A percentile compares a stretch with the other conserved stretches of the same genome.
These are phyloP conservation scores for Micrastur ruficollis DNA, from an alignment of 2,797 vertebrate species.

Conservation along the genomic window DNA sequence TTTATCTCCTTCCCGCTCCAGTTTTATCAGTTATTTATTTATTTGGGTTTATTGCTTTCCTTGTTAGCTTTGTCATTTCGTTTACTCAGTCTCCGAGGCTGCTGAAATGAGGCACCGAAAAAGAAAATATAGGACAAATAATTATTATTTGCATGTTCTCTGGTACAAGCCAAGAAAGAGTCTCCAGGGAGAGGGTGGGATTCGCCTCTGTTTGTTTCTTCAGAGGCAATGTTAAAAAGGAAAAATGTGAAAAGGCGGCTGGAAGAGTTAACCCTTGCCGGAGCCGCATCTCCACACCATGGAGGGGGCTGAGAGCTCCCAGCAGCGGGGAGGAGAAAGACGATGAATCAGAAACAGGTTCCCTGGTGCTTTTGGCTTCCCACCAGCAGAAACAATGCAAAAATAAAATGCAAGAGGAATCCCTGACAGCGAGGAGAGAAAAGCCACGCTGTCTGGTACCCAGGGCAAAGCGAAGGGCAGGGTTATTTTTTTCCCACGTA, in stretches of 20 bases:
- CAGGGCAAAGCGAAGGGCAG: background rate
- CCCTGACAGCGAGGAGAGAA: background rate
- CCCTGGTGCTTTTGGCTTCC: background rate
- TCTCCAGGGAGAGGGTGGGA: conserved; percentile 43
- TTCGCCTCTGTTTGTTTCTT: conserved; percentile 57
- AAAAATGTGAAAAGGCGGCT: background rate
- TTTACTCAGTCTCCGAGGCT: background rate
- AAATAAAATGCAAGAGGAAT: background rate
- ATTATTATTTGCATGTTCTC: conserved; percentile 36
- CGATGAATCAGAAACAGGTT: background rate
- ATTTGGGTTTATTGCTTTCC: conserved; percentile 18
- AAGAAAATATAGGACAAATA: conserved; percentile 14
- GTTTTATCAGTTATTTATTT: conserved; percentile 22
- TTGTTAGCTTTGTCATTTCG: fast-evolving
- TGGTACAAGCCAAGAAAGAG: conserved; percentile 9
- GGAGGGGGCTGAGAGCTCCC: background rate
- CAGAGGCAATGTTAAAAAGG: background rate
- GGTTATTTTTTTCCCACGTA: background rate
- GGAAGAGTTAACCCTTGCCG: conserved; percentile 44
- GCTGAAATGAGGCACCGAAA: background rate
- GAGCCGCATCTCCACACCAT: fast-evolving
- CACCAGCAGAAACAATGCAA: background rate
- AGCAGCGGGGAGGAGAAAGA: background rate
- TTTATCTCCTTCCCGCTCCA: background rate
- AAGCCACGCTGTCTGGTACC: background rate